A percentile compares a stretch with the other conserved stretches of the same genome.
phyloP scores from a whole-genome alignment of 2,888 invertebrate genomes.

The Eristalis intricaria region DNA sequence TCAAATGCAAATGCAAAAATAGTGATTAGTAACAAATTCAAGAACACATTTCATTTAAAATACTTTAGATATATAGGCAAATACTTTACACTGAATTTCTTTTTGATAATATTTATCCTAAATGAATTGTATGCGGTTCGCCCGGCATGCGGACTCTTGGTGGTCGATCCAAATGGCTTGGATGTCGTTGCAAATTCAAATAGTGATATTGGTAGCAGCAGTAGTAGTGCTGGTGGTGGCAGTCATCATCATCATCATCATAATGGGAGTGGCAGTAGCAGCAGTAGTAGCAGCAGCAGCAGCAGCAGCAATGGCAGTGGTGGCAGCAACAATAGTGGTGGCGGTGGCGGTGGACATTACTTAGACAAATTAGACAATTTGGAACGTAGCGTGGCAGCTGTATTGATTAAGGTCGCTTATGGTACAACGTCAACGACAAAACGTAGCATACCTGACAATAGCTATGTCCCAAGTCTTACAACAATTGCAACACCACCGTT shows the following conservation, averaged over 20 bases:
- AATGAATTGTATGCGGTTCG: conserved; percentile 57
- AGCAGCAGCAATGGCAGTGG: conserved; percentile 63
- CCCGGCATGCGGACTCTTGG: conserved; percentile 70
- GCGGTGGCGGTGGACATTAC: conserved; percentile 79
- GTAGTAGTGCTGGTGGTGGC: conserved; percentile 43
- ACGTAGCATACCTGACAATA: conserved; percentile 85
- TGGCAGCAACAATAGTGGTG: conserved; percentile 67
- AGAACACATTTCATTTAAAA: conserved; percentile 56
- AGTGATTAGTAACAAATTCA: conserved; percentile 50
- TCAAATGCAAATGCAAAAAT: conserved; percentile 7
- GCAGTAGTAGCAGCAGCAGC: conserved; percentile 62
- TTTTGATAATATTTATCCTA: conserved; percentile 67
- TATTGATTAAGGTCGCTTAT: conserved; percentile 87
- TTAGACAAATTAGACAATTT: conserved; percentile 84
- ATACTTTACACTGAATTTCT: conserved; percentile 59
- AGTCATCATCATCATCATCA: conserved; percentile 49
- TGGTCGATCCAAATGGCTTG: conserved; percentile 74
- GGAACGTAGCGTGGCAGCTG: conserved; percentile 86
- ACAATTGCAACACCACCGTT: conserved; percentile 85
- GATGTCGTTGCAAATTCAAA: conserved; percentile 56
- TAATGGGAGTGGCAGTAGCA: conserved; percentile 21
- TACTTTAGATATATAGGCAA: conserved; percentile 60
- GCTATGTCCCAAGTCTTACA: conserved; percentile 84
- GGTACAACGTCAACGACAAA: conserved; percentile 86
- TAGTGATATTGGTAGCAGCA: conserved; percentile 54